Conservation (phyloP, 2,888 invertebrate genomes). For the Lithosia quadra region DNA sequence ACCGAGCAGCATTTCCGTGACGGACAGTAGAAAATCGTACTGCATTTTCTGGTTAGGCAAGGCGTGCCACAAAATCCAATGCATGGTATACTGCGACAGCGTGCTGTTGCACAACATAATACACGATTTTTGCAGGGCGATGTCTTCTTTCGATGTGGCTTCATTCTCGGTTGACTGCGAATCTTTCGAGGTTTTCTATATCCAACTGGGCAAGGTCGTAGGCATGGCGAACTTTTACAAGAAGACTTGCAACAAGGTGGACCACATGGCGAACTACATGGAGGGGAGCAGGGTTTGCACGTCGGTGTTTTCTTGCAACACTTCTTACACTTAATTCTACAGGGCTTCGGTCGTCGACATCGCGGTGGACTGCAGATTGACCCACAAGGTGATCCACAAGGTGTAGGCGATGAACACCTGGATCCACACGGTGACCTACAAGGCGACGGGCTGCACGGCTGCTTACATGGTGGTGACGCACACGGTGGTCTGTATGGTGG, state of each 20-base stretch:
- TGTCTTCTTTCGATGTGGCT: conserved; percentile 62
- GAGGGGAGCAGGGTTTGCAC: neutral
- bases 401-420: conserved; percentile 21
- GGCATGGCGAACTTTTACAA: conserved; percentile 70
- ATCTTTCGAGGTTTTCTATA: conserved; percentile 62
- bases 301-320: conserved; percentile 9
- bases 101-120: conserved; percentile 67
- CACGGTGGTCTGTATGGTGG: conserved; percentile 10
- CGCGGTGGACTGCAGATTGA: neutral
- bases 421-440: conserved; percentile 1
- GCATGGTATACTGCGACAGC: conserved; percentile 72
- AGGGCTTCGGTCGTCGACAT: conserved; percentile 18
- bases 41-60: conserved; percentile 63
- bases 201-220: conserved; percentile 71
- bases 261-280: conserved; percentile 27
- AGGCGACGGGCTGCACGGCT: conserved; percentile 3
- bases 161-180: conserved; percentile 70
- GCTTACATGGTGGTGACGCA: neutral
- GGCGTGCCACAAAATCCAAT: conserved; percentile 50
- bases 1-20: conserved; percentile 60
- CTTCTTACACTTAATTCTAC: conserved; percentile 9
- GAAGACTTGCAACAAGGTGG: conserved; percentile 40
- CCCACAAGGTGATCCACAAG: conserved; percentile 8
- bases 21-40: conserved; percentile 55
- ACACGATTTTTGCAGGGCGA: conserved; percentile 77